Evolutionary conservation across 2,797 vertebrate genomes (phyloP).

Genomic region (Neosilurus mollespiculum): DNA sequence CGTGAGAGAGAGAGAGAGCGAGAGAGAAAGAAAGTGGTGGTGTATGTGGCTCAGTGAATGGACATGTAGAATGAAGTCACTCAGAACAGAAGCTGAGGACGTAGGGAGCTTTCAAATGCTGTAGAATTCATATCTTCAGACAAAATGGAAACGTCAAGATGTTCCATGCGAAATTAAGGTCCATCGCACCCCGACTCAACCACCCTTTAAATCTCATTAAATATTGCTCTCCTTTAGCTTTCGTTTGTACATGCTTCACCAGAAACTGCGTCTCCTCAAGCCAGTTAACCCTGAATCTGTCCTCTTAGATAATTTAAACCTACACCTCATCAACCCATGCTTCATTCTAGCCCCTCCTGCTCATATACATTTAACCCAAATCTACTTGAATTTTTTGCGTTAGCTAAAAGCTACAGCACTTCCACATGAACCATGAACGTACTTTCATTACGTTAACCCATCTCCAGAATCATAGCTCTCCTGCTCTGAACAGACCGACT

Average conservation of each 20-base stretch:
- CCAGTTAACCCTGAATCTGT: background rate
- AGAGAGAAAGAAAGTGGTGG: conserved; percentile 14
- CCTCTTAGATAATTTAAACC: background rate
- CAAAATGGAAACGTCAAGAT: conserved; percentile 63
- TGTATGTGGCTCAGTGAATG: conserved; percentile 27
- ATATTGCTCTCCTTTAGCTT: background rate
- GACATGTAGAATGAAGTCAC: conserved; percentile 33
- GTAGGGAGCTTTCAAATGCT: conserved; percentile 14
- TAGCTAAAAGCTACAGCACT: conserved; percentile 37
- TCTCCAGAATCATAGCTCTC: conserved; percentile 15
- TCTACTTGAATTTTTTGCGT: background rate
- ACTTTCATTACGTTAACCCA: background rate
- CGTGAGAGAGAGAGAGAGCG: background rate
- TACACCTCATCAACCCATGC: background rate
- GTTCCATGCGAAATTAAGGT: conserved; percentile 65
- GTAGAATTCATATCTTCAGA: conserved; percentile 24
- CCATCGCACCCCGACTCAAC: conserved; percentile 15
- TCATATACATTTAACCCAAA: background rate
- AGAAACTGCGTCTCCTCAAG: background rate
- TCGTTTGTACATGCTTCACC: background rate
- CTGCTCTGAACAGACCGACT: conserved; percentile 40
- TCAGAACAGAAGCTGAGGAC: conserved; percentile 12
- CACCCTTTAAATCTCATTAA: conserved; percentile 1
- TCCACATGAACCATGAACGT: background rate
- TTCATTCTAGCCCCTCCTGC: background rate